phyloP scores from a whole-genome alignment of 2,888 invertebrate genomes.

The Catocala fraxini region DNA sequence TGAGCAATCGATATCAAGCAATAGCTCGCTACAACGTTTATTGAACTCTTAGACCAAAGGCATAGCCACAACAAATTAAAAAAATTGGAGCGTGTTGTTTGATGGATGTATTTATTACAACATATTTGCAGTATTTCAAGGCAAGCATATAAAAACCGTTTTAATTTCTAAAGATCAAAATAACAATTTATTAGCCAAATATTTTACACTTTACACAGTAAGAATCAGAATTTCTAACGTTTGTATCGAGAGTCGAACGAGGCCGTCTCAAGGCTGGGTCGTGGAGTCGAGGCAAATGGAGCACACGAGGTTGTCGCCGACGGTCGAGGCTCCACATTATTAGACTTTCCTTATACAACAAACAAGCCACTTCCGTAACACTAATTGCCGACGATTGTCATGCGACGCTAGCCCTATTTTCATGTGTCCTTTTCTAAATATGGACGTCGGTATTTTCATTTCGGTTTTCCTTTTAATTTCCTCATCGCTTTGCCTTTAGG shows the following conservation, averaged over 20 bases:
- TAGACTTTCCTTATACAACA: constrained; percentile 73
- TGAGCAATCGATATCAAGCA: no score
- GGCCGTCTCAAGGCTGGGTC: constrained; percentile 63
- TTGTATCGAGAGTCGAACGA: constrained; percentile 37
- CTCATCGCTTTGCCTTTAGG: constrained; percentile 3
- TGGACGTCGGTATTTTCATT: constrained; percentile 38
- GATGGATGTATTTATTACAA: no score
- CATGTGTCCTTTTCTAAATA: constrained; percentile 56
- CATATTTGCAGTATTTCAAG: no score
- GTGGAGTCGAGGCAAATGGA: constrained; percentile 61
- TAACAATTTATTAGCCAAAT: no score
- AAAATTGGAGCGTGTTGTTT: no score
- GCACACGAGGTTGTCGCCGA: constrained; percentile 64
- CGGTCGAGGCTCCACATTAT: constrained; percentile 61
- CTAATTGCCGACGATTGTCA: constrained; percentile 63
- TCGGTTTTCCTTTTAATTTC: constrained; percentile 30
- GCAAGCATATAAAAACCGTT: no score
- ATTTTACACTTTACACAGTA: constrained; percentile 1
- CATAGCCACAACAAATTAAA: no score
- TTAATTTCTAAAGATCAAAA: no score
- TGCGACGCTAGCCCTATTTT: constrained; percentile 54
- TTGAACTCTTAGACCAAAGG: no score
- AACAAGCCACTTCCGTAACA: constrained; percentile 59
- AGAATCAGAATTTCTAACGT: constrained; percentile 34
- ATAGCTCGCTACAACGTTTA: no score